phyloP scores from a whole-genome alignment of 1,140 invertebrate genomes.

The Aphis gossypii region DNA sequence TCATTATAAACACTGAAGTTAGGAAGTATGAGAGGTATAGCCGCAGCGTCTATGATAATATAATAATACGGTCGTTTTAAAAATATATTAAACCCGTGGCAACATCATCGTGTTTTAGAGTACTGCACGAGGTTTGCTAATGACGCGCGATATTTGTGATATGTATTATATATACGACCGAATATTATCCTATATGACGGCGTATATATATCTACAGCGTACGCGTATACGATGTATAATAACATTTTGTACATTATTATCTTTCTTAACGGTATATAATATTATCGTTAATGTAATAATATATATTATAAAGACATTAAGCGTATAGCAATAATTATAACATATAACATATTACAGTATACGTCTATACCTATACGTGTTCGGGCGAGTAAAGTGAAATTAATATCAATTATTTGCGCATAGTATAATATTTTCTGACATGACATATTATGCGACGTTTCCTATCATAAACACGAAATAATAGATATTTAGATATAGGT shows the following conservation, averaged over 20 bases:
- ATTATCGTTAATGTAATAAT: constrained; percentile 7
- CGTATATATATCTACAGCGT: not conserved
- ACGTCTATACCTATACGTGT: too few relatives aligned
- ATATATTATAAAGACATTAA: not conserved
- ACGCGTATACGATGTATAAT: not conserved
- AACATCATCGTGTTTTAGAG: not conserved
- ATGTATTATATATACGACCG: not conserved
- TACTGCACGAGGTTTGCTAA: not conserved
- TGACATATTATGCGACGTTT: not conserved
- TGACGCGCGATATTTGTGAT: not conserved
- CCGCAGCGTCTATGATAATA: too few relatives aligned
- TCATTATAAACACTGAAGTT: not conserved
- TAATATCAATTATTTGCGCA: not conserved
- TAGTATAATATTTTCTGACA: not conserved
- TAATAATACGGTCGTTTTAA: not conserved
- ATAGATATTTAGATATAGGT: not conserved
- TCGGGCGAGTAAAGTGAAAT: not conserved
- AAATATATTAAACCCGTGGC: not conserved
- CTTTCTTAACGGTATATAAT: not conserved
- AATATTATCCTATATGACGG: too few relatives aligned
- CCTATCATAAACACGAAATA: not conserved
- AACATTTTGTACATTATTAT: not conserved
- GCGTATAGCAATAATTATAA: not conserved
- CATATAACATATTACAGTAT: not conserved
- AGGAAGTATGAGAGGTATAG: too few relatives aligned